Evolutionary conservation across 2,888 invertebrate species (phyloP).

Genomic region (Drosophila hamatofila): DNA sequence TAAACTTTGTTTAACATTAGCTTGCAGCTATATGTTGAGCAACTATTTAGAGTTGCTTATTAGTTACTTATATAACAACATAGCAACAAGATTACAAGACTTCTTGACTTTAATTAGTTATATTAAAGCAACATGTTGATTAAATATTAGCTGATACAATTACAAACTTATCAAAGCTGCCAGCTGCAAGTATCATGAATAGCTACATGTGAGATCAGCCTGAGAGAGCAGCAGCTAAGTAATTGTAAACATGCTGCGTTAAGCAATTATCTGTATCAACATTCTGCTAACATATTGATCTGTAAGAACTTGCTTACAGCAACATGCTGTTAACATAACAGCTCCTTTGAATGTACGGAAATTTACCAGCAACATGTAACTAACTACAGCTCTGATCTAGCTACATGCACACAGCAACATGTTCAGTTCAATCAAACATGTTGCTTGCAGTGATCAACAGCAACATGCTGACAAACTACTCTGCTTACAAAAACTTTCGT

Average conservation of each 20-base stretch:
- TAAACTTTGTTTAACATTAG: neutral
- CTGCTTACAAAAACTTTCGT: too few relatives aligned
- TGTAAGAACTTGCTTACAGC: neutral
- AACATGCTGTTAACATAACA: slow-evolving; percentile 1
- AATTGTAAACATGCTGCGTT: neutral
- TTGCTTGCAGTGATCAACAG: neutral
- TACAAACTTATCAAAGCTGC: neutral
- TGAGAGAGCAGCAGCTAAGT: neutral
- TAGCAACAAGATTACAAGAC: too few relatives aligned
- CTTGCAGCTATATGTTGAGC: neutral
- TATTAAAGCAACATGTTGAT: neutral
- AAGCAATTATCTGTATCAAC: neutral
- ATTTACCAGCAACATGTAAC: neutral
- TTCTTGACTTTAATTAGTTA: neutral
- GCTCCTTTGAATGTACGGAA: neutral
- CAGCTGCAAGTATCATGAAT: neutral
- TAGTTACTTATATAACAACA: too few relatives aligned
- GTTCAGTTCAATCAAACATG: neutral
- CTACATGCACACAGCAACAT: neutral
- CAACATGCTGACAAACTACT: neutral
- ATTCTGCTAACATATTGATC: neutral
- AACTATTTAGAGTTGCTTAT: neutral
- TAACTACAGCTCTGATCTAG: neutral
- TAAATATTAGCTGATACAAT: neutral
- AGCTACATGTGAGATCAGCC: neutral